Conservation (phyloP, 2,797 vertebrate genomes). For the Passerculus sandwichensis region DNA sequence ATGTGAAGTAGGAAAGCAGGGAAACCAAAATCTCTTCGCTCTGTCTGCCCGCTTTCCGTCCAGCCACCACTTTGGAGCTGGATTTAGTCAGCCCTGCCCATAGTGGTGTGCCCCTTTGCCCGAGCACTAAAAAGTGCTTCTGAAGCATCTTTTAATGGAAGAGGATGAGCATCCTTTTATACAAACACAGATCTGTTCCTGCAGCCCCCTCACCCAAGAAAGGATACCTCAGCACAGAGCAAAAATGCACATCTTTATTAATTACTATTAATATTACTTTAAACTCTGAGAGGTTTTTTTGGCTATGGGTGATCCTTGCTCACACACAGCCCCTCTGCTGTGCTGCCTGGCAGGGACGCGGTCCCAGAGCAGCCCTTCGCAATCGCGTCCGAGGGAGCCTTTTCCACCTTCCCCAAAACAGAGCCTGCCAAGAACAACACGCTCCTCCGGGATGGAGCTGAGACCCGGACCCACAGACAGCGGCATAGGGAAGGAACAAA, state of each 20-base stretch:
- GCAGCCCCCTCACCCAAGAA: not conserved
- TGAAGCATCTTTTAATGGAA: not conserved
- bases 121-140: not conserved
- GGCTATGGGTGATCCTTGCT: not conserved
- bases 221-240: not conserved
- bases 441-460: fast-evolving
- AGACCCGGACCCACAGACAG: not conserved
- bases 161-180: not conserved
- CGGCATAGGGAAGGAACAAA: not conserved
- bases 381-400: not conserved
- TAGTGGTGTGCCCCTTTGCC: not conserved
- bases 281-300: not conserved
- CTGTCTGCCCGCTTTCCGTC: not conserved
- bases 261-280: not conserved
- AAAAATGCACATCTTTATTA: not conserved
- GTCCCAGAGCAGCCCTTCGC: not conserved
- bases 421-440: not conserved
- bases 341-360: not conserved
- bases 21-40: not conserved
- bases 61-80: not conserved
- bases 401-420: not conserved
- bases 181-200: not conserved
- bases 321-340: not conserved
- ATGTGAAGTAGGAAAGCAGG: not conserved
- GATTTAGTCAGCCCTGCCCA: not conserved